phyloP scores from a whole-genome alignment of 2,113 vertebrate genomes.

The Cisticola juncidis region DNA sequence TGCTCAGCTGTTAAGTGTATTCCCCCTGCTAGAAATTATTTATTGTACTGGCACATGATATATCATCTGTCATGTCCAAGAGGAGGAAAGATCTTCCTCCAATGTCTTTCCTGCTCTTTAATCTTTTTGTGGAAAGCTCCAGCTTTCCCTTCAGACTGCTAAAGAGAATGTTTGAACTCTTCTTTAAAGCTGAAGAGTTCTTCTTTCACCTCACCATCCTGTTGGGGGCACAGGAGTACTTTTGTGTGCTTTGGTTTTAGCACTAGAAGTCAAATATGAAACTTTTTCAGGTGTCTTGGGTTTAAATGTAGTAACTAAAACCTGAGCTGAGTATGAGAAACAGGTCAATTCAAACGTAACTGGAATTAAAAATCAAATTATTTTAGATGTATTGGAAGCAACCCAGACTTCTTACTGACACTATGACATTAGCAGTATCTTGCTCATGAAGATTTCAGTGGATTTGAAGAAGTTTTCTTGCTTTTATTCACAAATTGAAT shows the following conservation, averaged over 20 bases:
- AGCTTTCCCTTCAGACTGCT: background rate
- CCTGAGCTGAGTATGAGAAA: background rate
- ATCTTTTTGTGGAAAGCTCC: background rate
- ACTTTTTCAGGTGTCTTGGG: background rate
- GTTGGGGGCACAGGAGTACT: background rate
- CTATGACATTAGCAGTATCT: background rate
- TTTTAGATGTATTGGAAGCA: background rate
- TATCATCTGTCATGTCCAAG: slow-evolving; percentile 22
- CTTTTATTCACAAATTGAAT: background rate
- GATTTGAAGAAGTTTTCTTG: background rate
- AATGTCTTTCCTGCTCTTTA: background rate
- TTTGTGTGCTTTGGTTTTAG: background rate
- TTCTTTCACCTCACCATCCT: background rate
- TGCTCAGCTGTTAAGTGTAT: slow-evolving; percentile 16
- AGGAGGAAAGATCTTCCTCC: background rate
- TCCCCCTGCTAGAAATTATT: slow-evolving; percentile 44
- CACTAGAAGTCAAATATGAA: background rate
- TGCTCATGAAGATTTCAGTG: background rate
- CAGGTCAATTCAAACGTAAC: background rate
- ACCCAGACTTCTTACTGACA: background rate
- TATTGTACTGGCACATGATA: background rate
- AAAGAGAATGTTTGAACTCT: background rate
- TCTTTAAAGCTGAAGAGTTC: background rate
- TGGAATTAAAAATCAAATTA: background rate
- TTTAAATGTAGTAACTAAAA: background rate